Evolutionary conservation across 2,797 vertebrate genomes (phyloP), one percentile per base, ranked within the genome.

Genomic region (Carduelis carduelis): DNA sequence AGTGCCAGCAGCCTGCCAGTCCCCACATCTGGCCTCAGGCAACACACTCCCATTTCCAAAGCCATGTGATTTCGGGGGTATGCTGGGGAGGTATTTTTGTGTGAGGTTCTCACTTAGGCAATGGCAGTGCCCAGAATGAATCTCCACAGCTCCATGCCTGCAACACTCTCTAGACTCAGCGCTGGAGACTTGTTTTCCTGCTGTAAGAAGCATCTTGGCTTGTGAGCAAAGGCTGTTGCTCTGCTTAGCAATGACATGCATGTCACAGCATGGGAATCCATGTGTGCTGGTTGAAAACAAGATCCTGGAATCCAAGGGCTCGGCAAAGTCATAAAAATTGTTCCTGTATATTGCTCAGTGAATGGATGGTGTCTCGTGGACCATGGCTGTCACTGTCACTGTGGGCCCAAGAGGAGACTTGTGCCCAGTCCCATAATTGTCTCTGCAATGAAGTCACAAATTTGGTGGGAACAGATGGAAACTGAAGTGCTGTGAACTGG

Each of bases 1-100:
- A 76, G 87, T 92, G 93, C 95, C 93, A 96, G 72, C 76, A 93
- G 92, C 85, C 82, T 96, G 84, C 88, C 89, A 95, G 93, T 92
- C 92, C 17, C 2, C 69, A 81, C 87, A 88, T 32, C 94, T 91
- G 90, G 84, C 95, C 93, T 85, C 87, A 50, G 95, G 93, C 82
- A 0, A 57, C 72, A 28, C 0, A 0, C 66, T 87, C 4, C 5
- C 8, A 2, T 81, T 93, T 86, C 69, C 76, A 95, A 75, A 83
- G 15, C 39, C 69, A 2, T 24, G 37, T 69, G 77, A 90, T 84
- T 76, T 60, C 0, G 0, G 49, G 82, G 32, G 53, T 50, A 57
- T 35, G 28, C 12, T 10, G 21, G 44, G 53, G n/a, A 59, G 34
- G 27, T 46, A 8, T 64, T 93, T 94, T 91, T 81, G 59, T n/a